Percentiles rank a stretch among this genome's conserved stretches.
Evolutionary conservation across 2,113 vertebrate genomes (phyloP).

Genomic region (Gymnogyps californianus): DNA sequence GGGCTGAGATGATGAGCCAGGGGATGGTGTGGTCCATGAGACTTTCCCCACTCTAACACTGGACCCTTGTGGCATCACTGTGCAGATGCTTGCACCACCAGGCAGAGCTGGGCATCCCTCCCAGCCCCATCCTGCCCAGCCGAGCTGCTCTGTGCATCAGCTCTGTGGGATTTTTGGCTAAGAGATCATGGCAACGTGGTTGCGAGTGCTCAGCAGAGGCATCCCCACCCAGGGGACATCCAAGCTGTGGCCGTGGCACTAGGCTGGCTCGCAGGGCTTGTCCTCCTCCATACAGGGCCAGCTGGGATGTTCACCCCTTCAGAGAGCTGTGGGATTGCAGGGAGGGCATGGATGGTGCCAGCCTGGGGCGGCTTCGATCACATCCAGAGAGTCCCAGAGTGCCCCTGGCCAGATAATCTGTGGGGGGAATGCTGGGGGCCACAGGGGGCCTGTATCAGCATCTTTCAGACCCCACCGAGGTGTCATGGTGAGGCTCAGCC

Average conservation of each 20-base stretch:
- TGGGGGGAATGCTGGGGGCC: too few relatives aligned
- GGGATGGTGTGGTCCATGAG: background rate
- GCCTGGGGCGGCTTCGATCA: background rate
- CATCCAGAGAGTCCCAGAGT: background rate
- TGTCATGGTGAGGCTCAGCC: accelerated
- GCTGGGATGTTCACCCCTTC: background rate
- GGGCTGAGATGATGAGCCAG: background rate
- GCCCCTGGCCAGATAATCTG: background rate
- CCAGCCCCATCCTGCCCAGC: background rate
- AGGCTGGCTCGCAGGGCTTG: background rate
- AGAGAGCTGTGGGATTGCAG: background rate
- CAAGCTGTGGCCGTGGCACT: background rate
- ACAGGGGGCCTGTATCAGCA: accelerated
- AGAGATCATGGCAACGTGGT: background rate
- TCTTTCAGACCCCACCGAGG: background rate
- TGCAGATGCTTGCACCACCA: background rate
- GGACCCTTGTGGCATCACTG: too few relatives aligned
- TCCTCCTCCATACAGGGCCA: background rate
- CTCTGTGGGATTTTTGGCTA: background rate
- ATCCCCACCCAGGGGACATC: accelerated
- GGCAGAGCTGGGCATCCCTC: background rate
- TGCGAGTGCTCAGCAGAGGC: background rate
- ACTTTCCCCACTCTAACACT: background rate
- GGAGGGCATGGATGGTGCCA: background rate
- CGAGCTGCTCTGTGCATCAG: background rate